Conservation (phyloP, 1,140 invertebrate species). For the Telenomus remus region DNA sequence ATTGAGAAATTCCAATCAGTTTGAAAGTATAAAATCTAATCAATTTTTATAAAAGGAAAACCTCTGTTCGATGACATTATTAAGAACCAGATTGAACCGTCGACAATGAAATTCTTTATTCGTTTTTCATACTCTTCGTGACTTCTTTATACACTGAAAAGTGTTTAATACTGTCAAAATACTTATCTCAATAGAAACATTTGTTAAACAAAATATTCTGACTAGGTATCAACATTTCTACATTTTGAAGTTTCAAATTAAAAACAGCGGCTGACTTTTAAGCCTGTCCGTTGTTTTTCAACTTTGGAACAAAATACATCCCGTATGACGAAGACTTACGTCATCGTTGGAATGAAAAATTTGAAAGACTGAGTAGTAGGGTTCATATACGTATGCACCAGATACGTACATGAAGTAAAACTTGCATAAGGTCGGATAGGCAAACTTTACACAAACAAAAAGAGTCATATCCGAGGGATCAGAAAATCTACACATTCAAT, state of each 20-base stretch:
- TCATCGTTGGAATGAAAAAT: conserved; percentile 37
- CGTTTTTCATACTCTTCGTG: conserved; percentile 5
- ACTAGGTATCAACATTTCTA: too few species aligned
- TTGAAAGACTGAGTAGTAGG: conserved; percentile 66
- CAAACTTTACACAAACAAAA: neutral
- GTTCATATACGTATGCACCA: conserved; percentile 67
- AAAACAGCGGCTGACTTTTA: too few species aligned
- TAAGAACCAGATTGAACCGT: too few species aligned
- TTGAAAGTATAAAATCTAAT: conserved; percentile 31
- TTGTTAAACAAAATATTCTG: too few species aligned
- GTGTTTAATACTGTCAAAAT: too few species aligned
- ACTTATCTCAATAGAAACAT: too few species aligned
- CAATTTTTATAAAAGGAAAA: conserved; percentile 9
- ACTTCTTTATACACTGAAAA: too few species aligned
- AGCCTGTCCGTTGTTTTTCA: neutral
- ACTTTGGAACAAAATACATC: too few species aligned
- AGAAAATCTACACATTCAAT: too few species aligned
- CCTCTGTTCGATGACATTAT: neutral
- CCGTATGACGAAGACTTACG: conserved; percentile 26
- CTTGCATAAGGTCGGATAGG: conserved; percentile 23
- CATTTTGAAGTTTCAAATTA: too few species aligned
- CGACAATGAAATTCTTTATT: too few species aligned
- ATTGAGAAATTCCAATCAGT: neutral
- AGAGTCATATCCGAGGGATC: neutral
- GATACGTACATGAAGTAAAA: conserved; percentile 38